Conservation (phyloP, 2,888 invertebrate species). For the Cerceris ruficornis region DNA sequence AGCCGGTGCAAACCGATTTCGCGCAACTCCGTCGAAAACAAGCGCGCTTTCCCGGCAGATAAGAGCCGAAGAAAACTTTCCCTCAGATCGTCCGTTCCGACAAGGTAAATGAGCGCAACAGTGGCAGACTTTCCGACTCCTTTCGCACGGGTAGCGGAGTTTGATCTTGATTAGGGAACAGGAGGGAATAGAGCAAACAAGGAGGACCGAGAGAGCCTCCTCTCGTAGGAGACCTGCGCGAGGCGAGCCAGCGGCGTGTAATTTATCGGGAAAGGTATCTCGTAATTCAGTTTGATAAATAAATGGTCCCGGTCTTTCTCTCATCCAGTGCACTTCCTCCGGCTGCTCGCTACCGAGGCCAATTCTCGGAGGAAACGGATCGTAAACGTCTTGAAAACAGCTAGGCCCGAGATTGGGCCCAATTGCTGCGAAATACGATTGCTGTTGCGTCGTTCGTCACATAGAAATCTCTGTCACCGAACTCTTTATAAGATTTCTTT, state of each 20-base stretch:
- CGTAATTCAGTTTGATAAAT: slow-evolving; percentile 57
- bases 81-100: neutral
- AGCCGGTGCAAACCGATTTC: too few species aligned
- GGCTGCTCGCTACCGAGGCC: slow-evolving; percentile 16
- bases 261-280: slow-evolving; percentile 51
- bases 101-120: slow-evolving; percentile 12
- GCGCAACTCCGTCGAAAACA: too few species aligned
- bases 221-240: slow-evolving; percentile 6
- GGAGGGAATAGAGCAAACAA: slow-evolving; percentile 28
- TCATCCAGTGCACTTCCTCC: slow-evolving; percentile 3
- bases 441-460: too few species aligned
- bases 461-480: too few species aligned
- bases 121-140: neutral
- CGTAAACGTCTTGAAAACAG: slow-evolving; percentile 44
- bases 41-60: too few species aligned
- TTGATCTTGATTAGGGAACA: slow-evolving; percentile 47
- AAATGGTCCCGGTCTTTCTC: slow-evolving; percentile 33
- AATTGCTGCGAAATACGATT: slow-evolving; percentile 11
- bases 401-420: slow-evolving; percentile 24
- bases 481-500: too few species aligned
- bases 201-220: slow-evolving; percentile 3
- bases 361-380: slow-evolving; percentile 31
- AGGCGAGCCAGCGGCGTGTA: slow-evolving; percentile 18
- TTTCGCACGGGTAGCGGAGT: slow-evolving; percentile 41
- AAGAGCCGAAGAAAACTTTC: slow-evolving; percentile 6